These are phyloP conservation scores for Hypomesus transpacificus DNA, from an alignment of 2,113 vertebrate genomes.

Conservation along the genomic window DNA sequence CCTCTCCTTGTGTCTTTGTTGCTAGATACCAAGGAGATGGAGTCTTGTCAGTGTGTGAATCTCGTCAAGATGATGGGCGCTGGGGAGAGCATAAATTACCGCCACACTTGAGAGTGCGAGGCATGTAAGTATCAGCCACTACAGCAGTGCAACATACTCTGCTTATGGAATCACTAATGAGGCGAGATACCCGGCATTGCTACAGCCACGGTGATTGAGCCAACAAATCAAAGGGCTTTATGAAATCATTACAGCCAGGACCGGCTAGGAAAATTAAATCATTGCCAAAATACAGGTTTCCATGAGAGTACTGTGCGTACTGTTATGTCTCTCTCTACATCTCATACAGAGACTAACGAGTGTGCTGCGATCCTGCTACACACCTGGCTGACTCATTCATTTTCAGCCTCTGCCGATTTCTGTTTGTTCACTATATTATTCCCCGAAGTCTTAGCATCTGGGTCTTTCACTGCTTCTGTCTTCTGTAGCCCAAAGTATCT, in stretches of 20 bases:
- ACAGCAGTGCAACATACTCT: constrained; percentile 45
- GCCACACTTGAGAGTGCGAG: constrained; percentile 55
- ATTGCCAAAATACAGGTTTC: constrained; percentile 41
- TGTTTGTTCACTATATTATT: constrained; percentile 40
- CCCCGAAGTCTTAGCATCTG: background rate
- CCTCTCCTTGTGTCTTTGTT: constrained; percentile 45
- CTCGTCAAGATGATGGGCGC: constrained; percentile 59
- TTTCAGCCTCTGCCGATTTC: constrained; percentile 43
- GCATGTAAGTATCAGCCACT: constrained; percentile 57
- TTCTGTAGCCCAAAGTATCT: too few species aligned
- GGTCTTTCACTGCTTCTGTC: background rate
- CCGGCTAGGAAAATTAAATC: constrained; percentile 40
- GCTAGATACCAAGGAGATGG: constrained; percentile 58
- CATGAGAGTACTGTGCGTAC: constrained; percentile 20
- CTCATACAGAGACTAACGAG: constrained; percentile 10
- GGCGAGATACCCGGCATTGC: constrained; percentile 39
- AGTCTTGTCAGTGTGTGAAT: constrained; percentile 60
- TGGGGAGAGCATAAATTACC: constrained; percentile 63
- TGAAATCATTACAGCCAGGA: constrained; percentile 58
- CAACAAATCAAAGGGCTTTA: constrained; percentile 59
- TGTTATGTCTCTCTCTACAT: constrained; percentile 28
- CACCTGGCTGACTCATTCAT: constrained; percentile 58
- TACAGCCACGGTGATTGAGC: constrained; percentile 46
- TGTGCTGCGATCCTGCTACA: constrained; percentile 4
- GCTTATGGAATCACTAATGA: constrained; percentile 63